Percentiles rank a stretch among this genome's conserved stretches.
Evolutionary conservation across 2,888 invertebrate genomes (phyloP).

Genomic region (Amaurobius ferox): DNA sequence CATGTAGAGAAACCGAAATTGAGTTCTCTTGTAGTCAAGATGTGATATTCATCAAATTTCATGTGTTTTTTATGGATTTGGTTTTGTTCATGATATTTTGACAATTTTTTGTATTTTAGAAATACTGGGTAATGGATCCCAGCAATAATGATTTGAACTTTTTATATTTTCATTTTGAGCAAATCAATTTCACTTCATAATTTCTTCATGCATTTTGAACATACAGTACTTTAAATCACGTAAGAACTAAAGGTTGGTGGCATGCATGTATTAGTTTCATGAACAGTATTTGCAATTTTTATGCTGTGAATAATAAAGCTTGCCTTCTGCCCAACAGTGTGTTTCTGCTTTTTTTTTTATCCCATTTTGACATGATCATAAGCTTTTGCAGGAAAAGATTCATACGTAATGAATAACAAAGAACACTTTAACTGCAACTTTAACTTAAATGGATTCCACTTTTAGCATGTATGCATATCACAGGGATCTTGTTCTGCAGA

Average conservation of each 20-base stretch:
- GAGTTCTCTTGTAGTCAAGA: constrained; percentile 6
- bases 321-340: background rate
- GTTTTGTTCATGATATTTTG: background rate
- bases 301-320: background rate
- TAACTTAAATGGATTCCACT: no score
- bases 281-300: background rate
- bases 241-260: background rate
- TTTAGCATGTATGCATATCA: no score
- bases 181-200: background rate
- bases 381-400: no score
- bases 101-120: background rate
- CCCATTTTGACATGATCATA: no score
- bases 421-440: no score
- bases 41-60: constrained; percentile 10
- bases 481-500: no score
- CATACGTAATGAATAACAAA: no score
- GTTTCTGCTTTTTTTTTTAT: background rate
- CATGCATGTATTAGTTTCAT: background rate
- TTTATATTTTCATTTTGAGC: background rate
- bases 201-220: constrained; percentile 3
- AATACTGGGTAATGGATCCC: background rate
- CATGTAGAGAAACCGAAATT: background rate
- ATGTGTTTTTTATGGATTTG: background rate
- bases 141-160: background rate
- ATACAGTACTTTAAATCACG: background rate